These are phyloP conservation scores for Megathymus violae DNA, from an alignment of 1,140 invertebrate species.

Conservation along the genomic window DNA sequence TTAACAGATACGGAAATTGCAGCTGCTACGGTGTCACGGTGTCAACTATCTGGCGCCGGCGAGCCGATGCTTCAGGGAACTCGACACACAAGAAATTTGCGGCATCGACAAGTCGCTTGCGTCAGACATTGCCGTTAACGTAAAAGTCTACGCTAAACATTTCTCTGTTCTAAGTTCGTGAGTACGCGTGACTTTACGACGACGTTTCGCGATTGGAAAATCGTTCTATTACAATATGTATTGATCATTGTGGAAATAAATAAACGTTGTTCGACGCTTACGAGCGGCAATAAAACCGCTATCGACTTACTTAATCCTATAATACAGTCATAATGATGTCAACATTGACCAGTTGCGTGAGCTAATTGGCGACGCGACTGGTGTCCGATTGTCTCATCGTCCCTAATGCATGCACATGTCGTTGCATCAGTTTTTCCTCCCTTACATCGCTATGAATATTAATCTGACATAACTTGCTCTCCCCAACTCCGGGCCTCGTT, in stretches of 20 bases:
- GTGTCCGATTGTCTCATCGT: conserved; percentile 73
- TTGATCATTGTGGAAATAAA: not conserved
- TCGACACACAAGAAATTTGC: conserved; percentile 40
- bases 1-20: conserved; percentile 32
- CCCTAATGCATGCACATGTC: conserved; percentile 82
- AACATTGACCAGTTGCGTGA: conserved; percentile 63
- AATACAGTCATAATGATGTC: conserved; percentile 34
- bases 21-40: conserved; percentile 40
- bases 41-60: conserved; percentile 65
- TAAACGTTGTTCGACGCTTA: not conserved
- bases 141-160: not conserved
- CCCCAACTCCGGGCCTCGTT: conserved; percentile 2
- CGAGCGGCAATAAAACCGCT: not conserved
- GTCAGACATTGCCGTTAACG: not conserved
- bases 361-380: conserved; percentile 63
- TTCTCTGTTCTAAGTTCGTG: too few species aligned
- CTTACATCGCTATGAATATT: conserved; percentile 68
- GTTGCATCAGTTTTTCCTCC: conserved; percentile 74
- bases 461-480: conserved; percentile 51
- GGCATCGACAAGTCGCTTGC: conserved; percentile 4
- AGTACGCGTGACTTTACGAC: too few species aligned
- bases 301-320: conserved; percentile 22
- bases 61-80: conserved; percentile 54
- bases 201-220: not conserved
- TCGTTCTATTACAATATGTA: not conserved